Percentiles rank a stretch among this genome's conserved stretches.
These are phyloP conservation scores for Podarcis muralis DNA, from an alignment of 2,113 vertebrate genomes.

Conservation along the genomic window DNA sequence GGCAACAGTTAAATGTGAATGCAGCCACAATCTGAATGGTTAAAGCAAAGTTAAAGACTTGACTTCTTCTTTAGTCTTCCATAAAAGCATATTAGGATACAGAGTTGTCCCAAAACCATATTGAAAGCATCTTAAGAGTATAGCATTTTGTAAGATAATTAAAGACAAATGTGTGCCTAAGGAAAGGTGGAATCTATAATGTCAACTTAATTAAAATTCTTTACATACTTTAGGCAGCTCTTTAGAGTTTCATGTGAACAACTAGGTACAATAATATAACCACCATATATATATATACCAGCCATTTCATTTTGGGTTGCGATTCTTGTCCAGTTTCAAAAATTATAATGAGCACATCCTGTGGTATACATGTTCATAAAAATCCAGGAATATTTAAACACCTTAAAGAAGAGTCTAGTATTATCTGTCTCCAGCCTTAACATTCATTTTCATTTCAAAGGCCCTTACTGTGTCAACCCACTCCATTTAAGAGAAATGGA, in stretches of 20 bases:
- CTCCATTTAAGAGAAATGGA: slow-evolving; percentile 8
- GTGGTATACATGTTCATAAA: slow-evolving; percentile 41
- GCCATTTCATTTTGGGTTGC: slow-evolving; percentile 22
- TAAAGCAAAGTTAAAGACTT: background rate
- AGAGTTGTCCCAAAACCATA: background rate
- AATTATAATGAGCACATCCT: slow-evolving; percentile 48
- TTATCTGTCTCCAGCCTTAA: slow-evolving; percentile 28
- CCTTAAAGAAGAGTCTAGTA: slow-evolving; percentile 50
- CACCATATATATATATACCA: slow-evolving; percentile 26
- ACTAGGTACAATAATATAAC: slow-evolving; percentile 40
- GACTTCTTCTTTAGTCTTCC: background rate
- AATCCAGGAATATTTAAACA: slow-evolving; percentile 54
- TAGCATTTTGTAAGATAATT: slow-evolving; percentile 26
- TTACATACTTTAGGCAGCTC: slow-evolving; percentile 8
- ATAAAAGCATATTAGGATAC: background rate
- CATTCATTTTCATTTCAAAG: slow-evolving; percentile 54
- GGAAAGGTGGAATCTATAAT: slow-evolving; percentile 26
- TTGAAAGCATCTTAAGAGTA: background rate
- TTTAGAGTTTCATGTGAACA: slow-evolving; percentile 9
- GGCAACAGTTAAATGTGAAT: background rate
- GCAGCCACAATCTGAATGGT: background rate
- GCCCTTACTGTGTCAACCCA: slow-evolving; percentile 19
- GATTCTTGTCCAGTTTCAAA: slow-evolving; percentile 52
- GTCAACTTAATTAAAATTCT: slow-evolving; percentile 25
- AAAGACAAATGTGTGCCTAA: slow-evolving; percentile 15